phyloP scores from a whole-genome alignment of 92 coral and sea anemone genomes.

The Actinernus sp. region DNA sequence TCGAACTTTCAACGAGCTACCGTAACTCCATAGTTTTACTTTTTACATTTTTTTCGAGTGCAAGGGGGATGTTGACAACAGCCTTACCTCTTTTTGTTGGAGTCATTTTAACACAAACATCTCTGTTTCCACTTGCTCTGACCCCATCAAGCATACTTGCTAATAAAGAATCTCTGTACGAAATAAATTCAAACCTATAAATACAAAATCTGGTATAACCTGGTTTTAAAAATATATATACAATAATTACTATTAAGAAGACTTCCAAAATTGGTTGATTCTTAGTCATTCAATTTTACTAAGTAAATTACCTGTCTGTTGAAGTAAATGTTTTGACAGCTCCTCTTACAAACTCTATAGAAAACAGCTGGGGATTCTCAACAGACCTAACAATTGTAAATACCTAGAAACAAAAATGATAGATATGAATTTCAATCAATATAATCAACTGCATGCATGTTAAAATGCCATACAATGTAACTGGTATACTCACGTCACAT shows the following conservation, averaged over 20 bases:
- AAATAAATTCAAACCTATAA: neutral
- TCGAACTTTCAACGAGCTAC: too few species aligned
- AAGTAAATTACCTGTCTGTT: conserved; percentile 88
- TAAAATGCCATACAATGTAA: neutral
- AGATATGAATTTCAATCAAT: neutral
- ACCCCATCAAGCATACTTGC: conserved; percentile 97
- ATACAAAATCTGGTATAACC: too few species aligned
- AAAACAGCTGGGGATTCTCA: conserved; percentile 91
- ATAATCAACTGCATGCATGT: neutral
- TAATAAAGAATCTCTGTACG: conserved; percentile 84
- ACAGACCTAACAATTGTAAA: conserved; percentile 84
- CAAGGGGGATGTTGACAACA: too few species aligned
- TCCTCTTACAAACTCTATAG: conserved; percentile 83
- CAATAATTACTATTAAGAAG: too few species aligned
- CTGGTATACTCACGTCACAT: conserved; percentile 75
- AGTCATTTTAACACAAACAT: conserved; percentile 95
- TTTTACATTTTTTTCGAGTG: too few species aligned
- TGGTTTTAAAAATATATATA: too few species aligned
- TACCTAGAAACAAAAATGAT: conserved; percentile 50
- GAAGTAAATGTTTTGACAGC: conserved; percentile 79
- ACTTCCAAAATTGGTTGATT: too few species aligned
- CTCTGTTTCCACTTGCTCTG: conserved; percentile 98
- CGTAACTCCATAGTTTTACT: too few species aligned
- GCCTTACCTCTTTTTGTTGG: conserved; percentile 95
- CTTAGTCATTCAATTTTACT: too few species aligned